Conservation (phyloP, 2,113 vertebrate genomes). For the Mustela lutreola region DNA sequence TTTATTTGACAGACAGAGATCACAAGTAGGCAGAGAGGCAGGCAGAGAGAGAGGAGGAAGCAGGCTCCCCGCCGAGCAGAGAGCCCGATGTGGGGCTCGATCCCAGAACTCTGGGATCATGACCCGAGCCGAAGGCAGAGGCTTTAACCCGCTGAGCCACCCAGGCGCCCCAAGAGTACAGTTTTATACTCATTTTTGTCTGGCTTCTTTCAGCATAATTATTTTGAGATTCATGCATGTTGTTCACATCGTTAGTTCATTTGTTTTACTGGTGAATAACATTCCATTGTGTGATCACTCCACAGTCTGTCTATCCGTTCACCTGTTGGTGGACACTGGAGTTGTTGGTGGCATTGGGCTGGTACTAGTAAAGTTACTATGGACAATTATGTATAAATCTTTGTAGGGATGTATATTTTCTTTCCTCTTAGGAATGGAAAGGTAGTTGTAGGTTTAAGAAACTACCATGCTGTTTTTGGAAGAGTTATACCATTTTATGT, state of each 20-base stretch:
- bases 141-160: too few relatives aligned
- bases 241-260: not conserved
- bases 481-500: not conserved
- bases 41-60: too few relatives aligned
- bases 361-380: not conserved
- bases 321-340: not conserved
- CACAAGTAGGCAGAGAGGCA: too few relatives aligned
- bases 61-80: too few relatives aligned
- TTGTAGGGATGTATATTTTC: not conserved
- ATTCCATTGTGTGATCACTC: not conserved
- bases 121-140: too few relatives aligned
- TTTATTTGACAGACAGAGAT: too few relatives aligned
- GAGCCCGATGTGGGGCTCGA: too few relatives aligned
- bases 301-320: not conserved
- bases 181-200: not conserved
- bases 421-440: not conserved
- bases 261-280: not conserved
- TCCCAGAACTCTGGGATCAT: too few relatives aligned
- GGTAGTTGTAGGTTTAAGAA: conserved; percentile 15
- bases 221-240: not conserved
- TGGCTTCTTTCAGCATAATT: conserved; percentile 37
- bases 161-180: not conserved
- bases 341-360: not conserved
- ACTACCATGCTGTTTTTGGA: not conserved
- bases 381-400: not conserved